A percentile compares a stretch with the other conserved stretches of the same genome.
phyloP scores from a whole-genome alignment of 2,797 vertebrate genomes.

The Prunella strophiata region DNA sequence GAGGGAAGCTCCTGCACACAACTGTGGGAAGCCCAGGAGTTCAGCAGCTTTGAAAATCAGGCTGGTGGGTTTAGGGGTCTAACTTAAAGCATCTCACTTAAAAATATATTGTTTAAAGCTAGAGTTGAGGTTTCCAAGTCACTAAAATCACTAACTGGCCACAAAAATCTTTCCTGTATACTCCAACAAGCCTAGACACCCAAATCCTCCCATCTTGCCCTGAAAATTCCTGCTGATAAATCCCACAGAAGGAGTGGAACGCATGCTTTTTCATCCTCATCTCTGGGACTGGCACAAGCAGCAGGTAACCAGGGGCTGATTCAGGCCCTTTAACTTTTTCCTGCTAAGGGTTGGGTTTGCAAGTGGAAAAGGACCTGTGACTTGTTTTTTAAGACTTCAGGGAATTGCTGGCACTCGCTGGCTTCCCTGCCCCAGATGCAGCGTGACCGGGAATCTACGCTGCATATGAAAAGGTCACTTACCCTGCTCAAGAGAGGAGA shows the following conservation, averaged over 20 bases:
- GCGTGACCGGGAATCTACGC: conserved; percentile 73
- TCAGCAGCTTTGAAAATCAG: neutral
- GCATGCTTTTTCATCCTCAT: neutral
- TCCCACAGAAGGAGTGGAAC: neutral
- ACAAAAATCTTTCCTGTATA: neutral
- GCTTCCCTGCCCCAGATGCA: conserved; percentile 71
- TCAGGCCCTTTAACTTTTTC: conserved; percentile 76
- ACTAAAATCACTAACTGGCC: neutral
- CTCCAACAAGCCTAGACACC: neutral
- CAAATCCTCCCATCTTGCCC: neutral
- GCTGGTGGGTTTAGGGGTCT: neutral
- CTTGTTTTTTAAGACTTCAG: conserved; percentile 70
- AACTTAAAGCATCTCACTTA: neutral
- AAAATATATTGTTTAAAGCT: neutral
- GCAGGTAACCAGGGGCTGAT: conserved; percentile 48
- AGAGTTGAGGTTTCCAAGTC: neutral
- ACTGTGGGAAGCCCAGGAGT: neutral
- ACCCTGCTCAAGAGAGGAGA: conserved; percentile 67
- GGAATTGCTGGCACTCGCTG: conserved; percentile 66
- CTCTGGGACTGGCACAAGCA: neutral
- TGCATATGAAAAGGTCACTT: conserved; percentile 84
- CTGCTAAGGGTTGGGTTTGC: conserved; percentile 77
- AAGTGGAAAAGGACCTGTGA: conserved; percentile 75
- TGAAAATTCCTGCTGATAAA: neutral
- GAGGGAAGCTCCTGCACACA: neutral